These are phyloP conservation scores for Limnephilus auricula DNA, from an alignment of 2,888 invertebrate genomes.

Conservation along the genomic window DNA sequence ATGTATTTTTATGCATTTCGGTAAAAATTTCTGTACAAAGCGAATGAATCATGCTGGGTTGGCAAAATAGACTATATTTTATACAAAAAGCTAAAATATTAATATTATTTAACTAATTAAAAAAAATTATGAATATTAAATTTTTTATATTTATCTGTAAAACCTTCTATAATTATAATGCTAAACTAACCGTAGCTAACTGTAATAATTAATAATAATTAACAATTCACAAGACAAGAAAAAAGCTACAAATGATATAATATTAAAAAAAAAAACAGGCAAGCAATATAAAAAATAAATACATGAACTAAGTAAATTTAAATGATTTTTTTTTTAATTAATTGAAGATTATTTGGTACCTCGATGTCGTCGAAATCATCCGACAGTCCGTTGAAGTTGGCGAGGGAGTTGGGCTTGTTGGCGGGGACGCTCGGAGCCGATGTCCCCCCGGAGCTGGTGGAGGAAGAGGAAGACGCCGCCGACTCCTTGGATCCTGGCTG, in stretches of 20 bases:
- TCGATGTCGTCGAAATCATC: slow-evolving; percentile 77
- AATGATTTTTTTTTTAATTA: neutral
- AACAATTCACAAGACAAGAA: slow-evolving; percentile 9
- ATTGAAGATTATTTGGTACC: slow-evolving; percentile 69
- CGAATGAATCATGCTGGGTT: neutral
- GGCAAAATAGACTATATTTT: neutral
- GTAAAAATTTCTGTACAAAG: neutral
- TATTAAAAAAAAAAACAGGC: slow-evolving; percentile 26
- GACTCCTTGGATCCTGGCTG: slow-evolving; percentile 74
- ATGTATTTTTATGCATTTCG: neutral
- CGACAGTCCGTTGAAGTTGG: slow-evolving; percentile 76
- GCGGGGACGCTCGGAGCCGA: slow-evolving; percentile 73
- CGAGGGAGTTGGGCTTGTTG: slow-evolving; percentile 72
- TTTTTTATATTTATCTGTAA: neutral
- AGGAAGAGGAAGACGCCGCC: slow-evolving; percentile 75
- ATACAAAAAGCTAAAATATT: neutral
- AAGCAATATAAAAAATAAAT: slow-evolving; percentile 31
- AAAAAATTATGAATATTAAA: neutral
- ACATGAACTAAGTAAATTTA: slow-evolving; percentile 21
- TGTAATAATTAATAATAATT: neutral
- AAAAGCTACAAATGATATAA: slow-evolving; percentile 32
- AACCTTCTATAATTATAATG: neutral
- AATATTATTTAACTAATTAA: neutral
- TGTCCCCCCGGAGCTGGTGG: slow-evolving; percentile 70
- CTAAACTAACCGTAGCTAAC: neutral